Evolutionary conservation across 2,113 vertebrate species (phyloP), one percentile per base, ranked within the genome.

Genomic region (Tetrax tetrax): DNA sequence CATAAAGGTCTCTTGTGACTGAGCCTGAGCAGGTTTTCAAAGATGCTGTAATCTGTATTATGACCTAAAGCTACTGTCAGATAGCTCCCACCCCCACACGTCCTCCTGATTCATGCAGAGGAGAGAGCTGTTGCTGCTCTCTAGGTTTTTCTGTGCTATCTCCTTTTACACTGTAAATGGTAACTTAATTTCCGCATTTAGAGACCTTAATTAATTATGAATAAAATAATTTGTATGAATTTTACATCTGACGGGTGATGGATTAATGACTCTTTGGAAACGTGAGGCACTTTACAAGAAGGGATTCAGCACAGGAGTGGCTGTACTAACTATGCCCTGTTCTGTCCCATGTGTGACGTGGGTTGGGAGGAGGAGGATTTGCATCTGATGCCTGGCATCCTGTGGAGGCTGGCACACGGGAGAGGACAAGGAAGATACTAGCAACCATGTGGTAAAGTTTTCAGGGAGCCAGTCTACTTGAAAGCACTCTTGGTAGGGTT

Each of bases 171-270:
- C 76, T 50, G 56, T 57, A 86, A 92, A 89, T 64, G 64, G 63
- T 83, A 81, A 94, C 88, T 90, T 92, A 78, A 95, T 87, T 95
- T 93, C 76, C 83, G 81, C 86, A 54, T 92, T 93, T 93, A 88
- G 88, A 89, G 68, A 9, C 56, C 51, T 50, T 57, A 89, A 89
- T 94, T 96, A 94, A 88, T 94, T 92, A 86, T 81, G 83, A 64
- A 84, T 48, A 78, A 92, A 94, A 86, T 94, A 0, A 31, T 93
- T 83, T 92, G 61, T 89, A 21, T 87, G 88, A 94, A 79, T 89
- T 93, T 75, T 79, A 71, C 70, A 83, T 68, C 68, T 56, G 76
- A 88, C 56, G 45, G 35, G 6, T 50, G 72, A 23, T 75, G 35
- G 72, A 89, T 96, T 81, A 90, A 60, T 47, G 45, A n/a, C 31